Percentiles rank a stretch among this genome's conserved stretches.
Conservation (phyloP, 2,113 vertebrate genomes). For the Tychaedon coryphoeus region DNA sequence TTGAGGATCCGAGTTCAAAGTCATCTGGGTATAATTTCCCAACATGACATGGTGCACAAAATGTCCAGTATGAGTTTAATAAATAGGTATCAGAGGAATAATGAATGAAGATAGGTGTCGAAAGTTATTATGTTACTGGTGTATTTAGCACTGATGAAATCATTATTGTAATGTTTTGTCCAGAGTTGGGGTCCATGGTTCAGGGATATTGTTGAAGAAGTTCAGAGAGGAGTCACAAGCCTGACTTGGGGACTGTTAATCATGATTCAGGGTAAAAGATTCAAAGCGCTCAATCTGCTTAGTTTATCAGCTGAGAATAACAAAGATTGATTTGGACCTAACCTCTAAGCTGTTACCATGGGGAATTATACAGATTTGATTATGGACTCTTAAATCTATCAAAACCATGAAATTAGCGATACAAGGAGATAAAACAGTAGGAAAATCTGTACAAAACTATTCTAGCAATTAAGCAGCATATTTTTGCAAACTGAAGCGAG, state of each 20-base stretch:
- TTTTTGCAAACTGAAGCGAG: neutral
- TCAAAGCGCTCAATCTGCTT: constrained; percentile 11
- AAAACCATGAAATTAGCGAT: neutral
- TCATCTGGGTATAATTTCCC: constrained; percentile 29
- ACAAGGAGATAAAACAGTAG: neutral
- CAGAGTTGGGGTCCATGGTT: constrained; percentile 34
- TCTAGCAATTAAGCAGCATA: neutral
- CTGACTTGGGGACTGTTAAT: constrained; percentile 24
- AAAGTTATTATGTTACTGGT: constrained; percentile 55
- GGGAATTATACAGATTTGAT: neutral
- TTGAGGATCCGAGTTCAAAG: constrained; percentile 7
- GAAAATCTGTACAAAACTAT: neutral
- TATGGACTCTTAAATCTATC: constrained; percentile 7
- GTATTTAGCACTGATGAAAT: constrained; percentile 68
- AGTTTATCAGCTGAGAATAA: constrained; percentile 25
- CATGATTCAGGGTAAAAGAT: constrained; percentile 36
- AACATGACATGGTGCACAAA: constrained; percentile 17
- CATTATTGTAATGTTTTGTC: constrained; percentile 57
- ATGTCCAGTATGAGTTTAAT: constrained; percentile 47
- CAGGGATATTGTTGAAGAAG: constrained; percentile 39
- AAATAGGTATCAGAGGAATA: constrained; percentile 61
- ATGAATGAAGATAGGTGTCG: constrained; percentile 63
- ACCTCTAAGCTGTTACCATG: constrained; percentile 7
- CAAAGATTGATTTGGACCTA: constrained; percentile 36
- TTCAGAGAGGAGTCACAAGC: constrained; percentile 41